Conservation (phyloP, 2,797 vertebrate genomes). For the Botia kubotai region DNA sequence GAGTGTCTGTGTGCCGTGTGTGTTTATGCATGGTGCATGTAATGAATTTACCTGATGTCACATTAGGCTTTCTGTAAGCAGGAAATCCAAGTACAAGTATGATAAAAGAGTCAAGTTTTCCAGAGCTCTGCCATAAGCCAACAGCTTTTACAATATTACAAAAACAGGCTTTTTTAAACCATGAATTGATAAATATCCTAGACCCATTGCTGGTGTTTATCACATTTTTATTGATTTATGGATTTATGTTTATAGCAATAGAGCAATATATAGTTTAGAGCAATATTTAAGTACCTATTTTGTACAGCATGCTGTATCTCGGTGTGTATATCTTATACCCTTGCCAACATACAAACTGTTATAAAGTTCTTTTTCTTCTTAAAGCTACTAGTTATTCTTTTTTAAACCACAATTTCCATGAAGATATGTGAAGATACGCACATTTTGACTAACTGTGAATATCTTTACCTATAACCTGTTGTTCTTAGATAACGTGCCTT, state of each 20-base stretch:
- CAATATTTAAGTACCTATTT: not conserved
- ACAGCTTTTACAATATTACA: not conserved
- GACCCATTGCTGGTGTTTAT: not conserved
- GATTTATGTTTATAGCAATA: not conserved
- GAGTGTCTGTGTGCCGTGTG: not conserved
- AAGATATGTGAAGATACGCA: not conserved
- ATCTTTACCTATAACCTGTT: not conserved
- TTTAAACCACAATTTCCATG: not conserved
- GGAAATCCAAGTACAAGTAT: conserved; percentile 21
- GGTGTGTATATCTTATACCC: not conserved
- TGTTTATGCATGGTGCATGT: not conserved
- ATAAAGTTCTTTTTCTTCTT: not conserved
- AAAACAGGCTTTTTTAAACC: not conserved
- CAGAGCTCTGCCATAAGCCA: not conserved
- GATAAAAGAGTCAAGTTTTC: not conserved
- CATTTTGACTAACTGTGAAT: not conserved
- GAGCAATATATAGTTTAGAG: too few species aligned
- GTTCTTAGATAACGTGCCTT: not conserved
- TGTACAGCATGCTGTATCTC: not conserved
- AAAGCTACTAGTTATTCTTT: not conserved
- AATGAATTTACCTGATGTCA: not conserved
- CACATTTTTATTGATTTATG: conserved; percentile 20
- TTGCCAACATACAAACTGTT: not conserved
- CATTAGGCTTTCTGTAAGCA: not conserved
- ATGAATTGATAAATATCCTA: not conserved